Evolutionary conservation across 2,797 vertebrate species (phyloP), one percentile per base, ranked within the genome.

Genomic region (Hybognathus amarus): DNA sequence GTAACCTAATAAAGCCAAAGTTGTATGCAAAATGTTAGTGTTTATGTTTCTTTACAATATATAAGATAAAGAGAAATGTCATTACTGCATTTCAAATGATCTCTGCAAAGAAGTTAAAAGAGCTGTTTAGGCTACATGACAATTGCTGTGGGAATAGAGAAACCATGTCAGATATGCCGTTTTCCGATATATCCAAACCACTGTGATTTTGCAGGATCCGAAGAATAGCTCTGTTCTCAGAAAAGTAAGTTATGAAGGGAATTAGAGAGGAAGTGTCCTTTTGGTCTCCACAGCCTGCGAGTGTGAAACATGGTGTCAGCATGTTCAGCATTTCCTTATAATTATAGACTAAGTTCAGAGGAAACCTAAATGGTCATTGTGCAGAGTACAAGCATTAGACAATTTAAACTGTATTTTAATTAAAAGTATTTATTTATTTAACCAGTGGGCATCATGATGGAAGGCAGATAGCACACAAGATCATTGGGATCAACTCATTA

Each of bases 221-320:
- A 3, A 78, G 12, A 22, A 22, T 18, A 67, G 15, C 33, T 68
- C 9, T 68, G 33, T 40, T 79, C 33, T 79, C 27, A 40, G 33
- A 68, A 74, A 33, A 38, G 18, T 1, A 6, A 20, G n/a, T 56
- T 56, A 27, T 8, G 0, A 42, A 13, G 13, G 9, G 17, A 10
- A 40, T 79, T 54, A 54, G n/a, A 54, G n/a, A 40, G 64, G 77
- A 79, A 79, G 64, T 54, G 47, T 6, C 8, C 20, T 38, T 67
- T 18, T 59, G 17, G 70, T 30, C 15, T 30, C 7, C 12, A 30
- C 50, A 47, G 45, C 2, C 17, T 20, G 24, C 10, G 30, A 36
- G 20, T 56, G 18, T 56, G 12, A 15, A 50, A 73, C 24, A 71
- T 10, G 17, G 2, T n/a, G 38, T 47, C 42, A 71, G 30, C 17